Conservation (phyloP, 2,797 vertebrate species). For the Antennarius maculatus region DNA sequence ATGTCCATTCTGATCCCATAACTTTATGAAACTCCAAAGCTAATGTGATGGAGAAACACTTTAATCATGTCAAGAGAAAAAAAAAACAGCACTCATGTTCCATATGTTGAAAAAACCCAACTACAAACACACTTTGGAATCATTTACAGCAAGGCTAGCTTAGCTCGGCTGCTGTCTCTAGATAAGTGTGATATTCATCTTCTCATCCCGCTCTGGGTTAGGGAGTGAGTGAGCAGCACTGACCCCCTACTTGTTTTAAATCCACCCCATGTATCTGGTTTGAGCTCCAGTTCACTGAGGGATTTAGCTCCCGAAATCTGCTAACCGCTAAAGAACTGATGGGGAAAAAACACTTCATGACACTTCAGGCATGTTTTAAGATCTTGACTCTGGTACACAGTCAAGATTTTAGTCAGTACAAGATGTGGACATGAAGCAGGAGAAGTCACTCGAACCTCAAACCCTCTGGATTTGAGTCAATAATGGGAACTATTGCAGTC, state of each 20-base stretch:
- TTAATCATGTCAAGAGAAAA: too few relatives aligned
- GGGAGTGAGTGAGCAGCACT: too few relatives aligned
- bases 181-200: not conserved
- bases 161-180: not conserved
- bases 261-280: not conserved
- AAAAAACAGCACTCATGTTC: too few relatives aligned
- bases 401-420: constrained; percentile 9
- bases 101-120: too few relatives aligned
- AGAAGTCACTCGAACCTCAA: not conserved
- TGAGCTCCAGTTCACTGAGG: not conserved
- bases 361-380: not conserved
- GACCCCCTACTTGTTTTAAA: not conserved
- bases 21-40: too few relatives aligned
- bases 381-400: constrained; percentile 1
- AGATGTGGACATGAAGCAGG: constrained; percentile 5
- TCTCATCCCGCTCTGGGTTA: not conserved
- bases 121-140: too few relatives aligned
- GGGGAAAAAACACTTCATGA: not conserved
- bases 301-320: not conserved
- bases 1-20: too few relatives aligned
- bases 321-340: not conserved
- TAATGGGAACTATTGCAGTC: not conserved
- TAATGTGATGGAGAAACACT: too few relatives aligned
- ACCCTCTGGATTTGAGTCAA: not conserved
- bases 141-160: too few relatives aligned